Evolutionary conservation across 1,140 invertebrate genomes (phyloP).

Genomic region (Drosophila truncata): DNA sequence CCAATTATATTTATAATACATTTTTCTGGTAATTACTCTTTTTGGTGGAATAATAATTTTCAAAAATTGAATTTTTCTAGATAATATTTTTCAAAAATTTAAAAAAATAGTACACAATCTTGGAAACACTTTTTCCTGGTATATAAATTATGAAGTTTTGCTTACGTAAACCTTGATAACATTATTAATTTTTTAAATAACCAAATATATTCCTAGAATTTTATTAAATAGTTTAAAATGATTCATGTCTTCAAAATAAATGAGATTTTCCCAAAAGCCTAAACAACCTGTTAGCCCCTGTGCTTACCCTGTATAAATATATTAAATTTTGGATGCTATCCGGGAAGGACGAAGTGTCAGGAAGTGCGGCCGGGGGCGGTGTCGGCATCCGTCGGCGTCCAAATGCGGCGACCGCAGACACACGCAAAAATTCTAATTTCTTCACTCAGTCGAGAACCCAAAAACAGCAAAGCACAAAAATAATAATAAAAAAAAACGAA

Average conservation of each 20-base stretch:
- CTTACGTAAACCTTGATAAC: not conserved
- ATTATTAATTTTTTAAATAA: not conserved
- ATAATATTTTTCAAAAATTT: not conserved
- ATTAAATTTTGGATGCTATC: conserved; percentile 68
- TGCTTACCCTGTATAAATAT: conserved; percentile 65
- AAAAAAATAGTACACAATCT: not conserved
- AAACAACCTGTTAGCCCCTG: not conserved
- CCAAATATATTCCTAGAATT: too few relatives aligned
- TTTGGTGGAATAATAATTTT: too few relatives aligned
- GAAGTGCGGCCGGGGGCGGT: conserved; percentile 58
- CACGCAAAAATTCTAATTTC: conserved; percentile 78
- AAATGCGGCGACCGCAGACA: conserved; percentile 72
- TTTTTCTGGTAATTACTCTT: too few relatives aligned
- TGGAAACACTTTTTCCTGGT: not conserved
- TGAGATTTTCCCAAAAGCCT: not conserved
- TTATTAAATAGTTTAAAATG: not conserved
- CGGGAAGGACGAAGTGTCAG: conserved; percentile 41
- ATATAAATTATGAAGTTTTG: not conserved
- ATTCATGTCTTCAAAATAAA: not conserved
- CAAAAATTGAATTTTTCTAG: too few relatives aligned
- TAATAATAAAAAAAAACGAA: conserved; percentile 11
- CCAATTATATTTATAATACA: too few relatives aligned
- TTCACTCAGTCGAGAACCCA: conserved; percentile 59
- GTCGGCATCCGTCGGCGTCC: conserved; percentile 70
- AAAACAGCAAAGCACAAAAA: conserved; percentile 39